Evolutionary conservation across 2,888 invertebrate species (phyloP).

Genomic region (Trypoxylon attenuatum): DNA sequence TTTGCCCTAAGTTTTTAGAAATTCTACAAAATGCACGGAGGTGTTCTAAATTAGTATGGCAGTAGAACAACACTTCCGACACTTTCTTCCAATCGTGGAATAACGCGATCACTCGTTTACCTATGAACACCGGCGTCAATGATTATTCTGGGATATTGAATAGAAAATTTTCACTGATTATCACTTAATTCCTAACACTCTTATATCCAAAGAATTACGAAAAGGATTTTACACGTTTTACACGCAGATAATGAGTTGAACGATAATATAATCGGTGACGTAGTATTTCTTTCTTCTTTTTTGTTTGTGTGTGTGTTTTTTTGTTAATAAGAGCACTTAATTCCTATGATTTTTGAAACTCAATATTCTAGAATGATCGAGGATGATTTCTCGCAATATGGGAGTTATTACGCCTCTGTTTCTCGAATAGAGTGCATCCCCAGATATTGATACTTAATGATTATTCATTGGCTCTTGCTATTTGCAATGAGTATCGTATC

Average conservation of each 20-base stretch:
- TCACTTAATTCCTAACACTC: background rate
- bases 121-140: background rate
- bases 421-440: constrained; percentile 44
- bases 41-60: constrained; percentile 62
- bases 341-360: constrained; percentile 6
- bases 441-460: too few species aligned
- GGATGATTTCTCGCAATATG: background rate
- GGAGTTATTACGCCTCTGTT: constrained; percentile 41
- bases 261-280: too few species aligned
- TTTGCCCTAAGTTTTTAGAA: constrained; percentile 37
- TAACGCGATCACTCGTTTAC: constrained; percentile 26
- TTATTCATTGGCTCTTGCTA: too few species aligned
- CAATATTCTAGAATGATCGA: background rate
- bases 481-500: background rate
- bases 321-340: constrained; percentile 28
- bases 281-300: too few species aligned
- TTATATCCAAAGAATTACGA: background rate
- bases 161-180: background rate
- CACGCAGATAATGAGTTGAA: too few species aligned
- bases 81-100: constrained; percentile 43
- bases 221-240: too few species aligned
- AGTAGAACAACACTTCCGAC: constrained; percentile 59
- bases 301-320: too few species aligned
- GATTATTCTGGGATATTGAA: background rate
- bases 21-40: constrained; percentile 41